phyloP scores from a whole-genome alignment of 2,797 vertebrate species.

The Sorex maritimensis region DNA sequence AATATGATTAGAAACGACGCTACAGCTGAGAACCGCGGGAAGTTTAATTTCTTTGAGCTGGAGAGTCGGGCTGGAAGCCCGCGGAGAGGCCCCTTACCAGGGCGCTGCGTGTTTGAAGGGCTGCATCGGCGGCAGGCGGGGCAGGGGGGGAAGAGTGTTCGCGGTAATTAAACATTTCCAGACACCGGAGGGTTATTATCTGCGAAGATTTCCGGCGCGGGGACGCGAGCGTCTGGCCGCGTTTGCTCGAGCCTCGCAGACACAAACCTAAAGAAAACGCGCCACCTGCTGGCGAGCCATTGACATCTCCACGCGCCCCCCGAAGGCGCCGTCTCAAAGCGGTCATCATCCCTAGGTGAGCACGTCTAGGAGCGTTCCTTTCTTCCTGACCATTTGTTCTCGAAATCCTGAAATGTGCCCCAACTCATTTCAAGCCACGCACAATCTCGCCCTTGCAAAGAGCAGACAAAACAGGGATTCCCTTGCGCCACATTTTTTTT shows the following conservation, averaged over 20 bases:
- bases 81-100: not conserved
- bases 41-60: not conserved
- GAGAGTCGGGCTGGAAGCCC: not conserved
- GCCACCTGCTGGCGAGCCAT: constrained; percentile 89
- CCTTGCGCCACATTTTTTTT: not conserved
- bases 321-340: not conserved
- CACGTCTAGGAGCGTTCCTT: not conserved
- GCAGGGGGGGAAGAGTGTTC: constrained; percentile 8
- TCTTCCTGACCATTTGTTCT: not conserved
- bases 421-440: not conserved
- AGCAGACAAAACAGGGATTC: not conserved
- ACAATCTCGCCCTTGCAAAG: not conserved
- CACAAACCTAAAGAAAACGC: constrained; percentile 90
- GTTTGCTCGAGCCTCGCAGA: fast-evolving
- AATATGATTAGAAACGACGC: not conserved
- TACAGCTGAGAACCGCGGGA: not conserved
- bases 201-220: constrained; percentile 71
- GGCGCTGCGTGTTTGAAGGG: not conserved
- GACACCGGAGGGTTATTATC: constrained; percentile 76
- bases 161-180: constrained; percentile 82
- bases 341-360: not conserved
- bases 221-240: not conserved
- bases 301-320: not conserved
- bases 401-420: not conserved
- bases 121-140: not conserved